Evolutionary conservation across 2,888 invertebrate species (phyloP).

Genomic region (Aspidapion aeneum): DNA sequence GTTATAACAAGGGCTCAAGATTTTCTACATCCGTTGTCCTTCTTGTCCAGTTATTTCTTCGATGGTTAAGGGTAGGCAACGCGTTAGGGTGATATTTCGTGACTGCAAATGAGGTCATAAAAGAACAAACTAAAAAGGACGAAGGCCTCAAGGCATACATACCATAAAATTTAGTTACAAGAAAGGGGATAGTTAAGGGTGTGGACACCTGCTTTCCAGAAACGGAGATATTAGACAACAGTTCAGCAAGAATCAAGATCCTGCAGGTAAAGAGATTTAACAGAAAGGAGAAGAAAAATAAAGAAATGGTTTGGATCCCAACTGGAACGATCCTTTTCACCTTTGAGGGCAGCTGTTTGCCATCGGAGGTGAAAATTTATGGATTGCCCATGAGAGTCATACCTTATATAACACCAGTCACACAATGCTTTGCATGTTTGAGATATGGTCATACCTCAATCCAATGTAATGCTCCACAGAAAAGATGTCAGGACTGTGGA

Average conservation of each 20-base stretch:
- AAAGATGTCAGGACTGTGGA: neutral
- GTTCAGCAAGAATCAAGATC: neutral
- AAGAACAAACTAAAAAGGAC: too few species aligned
- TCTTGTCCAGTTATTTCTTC: too few species aligned
- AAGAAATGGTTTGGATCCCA: neutral
- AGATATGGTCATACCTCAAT: neutral
- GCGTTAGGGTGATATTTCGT: too few species aligned
- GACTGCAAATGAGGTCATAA: too few species aligned
- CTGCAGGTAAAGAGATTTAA: neutral
- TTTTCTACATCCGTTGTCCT: too few species aligned
- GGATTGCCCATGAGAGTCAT: neutral
- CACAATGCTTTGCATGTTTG: slow-evolving; percentile 1
- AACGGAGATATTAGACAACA: neutral
- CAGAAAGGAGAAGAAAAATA: neutral
- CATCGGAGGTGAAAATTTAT: neutral
- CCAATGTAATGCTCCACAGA: neutral
- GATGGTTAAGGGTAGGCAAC: too few species aligned
- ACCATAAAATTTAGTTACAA: too few species aligned
- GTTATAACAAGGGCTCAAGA: too few species aligned
- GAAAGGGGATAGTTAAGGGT: neutral
- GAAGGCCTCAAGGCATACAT: too few species aligned
- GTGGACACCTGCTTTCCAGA: neutral
- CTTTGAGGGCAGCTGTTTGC: neutral
- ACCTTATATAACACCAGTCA: neutral
- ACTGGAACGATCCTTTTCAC: neutral